Conservation (phyloP, 2,888 invertebrate species). For the Ophion obscuratus region DNA sequence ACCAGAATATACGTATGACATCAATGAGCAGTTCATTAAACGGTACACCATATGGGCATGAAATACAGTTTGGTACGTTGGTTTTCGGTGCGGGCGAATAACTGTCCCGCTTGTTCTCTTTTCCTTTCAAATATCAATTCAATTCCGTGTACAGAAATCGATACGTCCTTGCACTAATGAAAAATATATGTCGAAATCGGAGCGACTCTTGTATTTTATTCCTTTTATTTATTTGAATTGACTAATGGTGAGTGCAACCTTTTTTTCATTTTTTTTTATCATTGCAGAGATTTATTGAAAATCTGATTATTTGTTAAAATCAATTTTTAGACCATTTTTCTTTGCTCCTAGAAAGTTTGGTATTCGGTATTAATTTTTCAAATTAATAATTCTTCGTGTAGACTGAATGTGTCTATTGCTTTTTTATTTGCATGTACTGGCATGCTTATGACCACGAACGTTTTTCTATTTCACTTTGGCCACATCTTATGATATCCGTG, state of each 20-base stretch:
- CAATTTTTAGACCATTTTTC: no score
- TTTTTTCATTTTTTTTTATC: background rate
- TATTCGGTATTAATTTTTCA: no score
- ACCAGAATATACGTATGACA: background rate
- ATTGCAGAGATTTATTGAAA: no score
- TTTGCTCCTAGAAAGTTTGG: no score
- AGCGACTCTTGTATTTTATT: background rate
- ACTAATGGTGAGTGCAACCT: background rate
- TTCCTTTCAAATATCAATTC: constrained; percentile 31
- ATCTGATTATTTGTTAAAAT: no score
- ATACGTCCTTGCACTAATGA: background rate
- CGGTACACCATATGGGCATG: constrained; percentile 13
- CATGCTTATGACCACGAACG: no score
- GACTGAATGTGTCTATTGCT: no score
- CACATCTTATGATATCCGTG: no score
- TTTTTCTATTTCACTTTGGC: no score
- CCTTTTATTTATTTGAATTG: background rate
- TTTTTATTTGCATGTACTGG: no score
- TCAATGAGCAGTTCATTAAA: constrained; percentile 31
- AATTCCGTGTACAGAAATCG: constrained; percentile 16
- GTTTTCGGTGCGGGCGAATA: constrained; percentile 13
- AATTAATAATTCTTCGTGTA: no score
- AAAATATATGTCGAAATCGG: background rate
- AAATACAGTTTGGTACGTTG: constrained; percentile 5
- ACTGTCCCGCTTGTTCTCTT: constrained; percentile 23